Evolutionary conservation across 2,888 invertebrate genomes (phyloP).

Genomic region (Drosophila neutralis): DNA sequence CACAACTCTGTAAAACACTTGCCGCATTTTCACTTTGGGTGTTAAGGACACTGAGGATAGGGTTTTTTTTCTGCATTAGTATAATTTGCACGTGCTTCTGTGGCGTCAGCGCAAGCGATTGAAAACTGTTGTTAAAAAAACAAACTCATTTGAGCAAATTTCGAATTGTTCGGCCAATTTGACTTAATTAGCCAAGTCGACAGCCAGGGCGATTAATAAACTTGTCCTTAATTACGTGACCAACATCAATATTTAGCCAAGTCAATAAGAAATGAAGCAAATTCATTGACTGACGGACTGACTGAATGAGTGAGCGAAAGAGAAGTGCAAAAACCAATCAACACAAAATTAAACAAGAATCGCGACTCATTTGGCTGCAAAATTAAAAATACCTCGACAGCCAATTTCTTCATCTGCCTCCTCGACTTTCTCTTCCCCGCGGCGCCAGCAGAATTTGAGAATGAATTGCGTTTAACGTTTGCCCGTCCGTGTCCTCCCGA

Average conservation of each 20-base stretch:
- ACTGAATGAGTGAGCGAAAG: slow-evolving; percentile 13
- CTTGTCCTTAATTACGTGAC: slow-evolving; percentile 73
- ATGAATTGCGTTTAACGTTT: slow-evolving; percentile 72
- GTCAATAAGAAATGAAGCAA: slow-evolving; percentile 29
- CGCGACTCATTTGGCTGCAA: slow-evolving; percentile 65
- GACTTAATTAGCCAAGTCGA: slow-evolving; percentile 64
- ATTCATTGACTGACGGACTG: slow-evolving; percentile 29
- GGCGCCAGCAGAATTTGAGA: slow-evolving; percentile 40
- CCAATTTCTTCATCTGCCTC: slow-evolving; percentile 39
- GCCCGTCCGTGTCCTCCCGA: slow-evolving; percentile 29
- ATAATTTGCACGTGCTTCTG: slow-evolving; percentile 54
- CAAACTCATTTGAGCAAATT: slow-evolving; percentile 47
- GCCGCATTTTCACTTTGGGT: slow-evolving; percentile 65
- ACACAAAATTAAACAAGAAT: slow-evolving; percentile 65
- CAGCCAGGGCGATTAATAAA: slow-evolving; percentile 66
- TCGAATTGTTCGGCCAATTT: slow-evolving; percentile 63
- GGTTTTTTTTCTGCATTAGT: slow-evolving; percentile 8
- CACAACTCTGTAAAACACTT: slow-evolving; percentile 26
- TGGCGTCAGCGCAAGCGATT: slow-evolving; percentile 10
- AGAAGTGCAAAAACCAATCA: slow-evolving; percentile 65
- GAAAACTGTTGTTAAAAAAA: slow-evolving; percentile 7
- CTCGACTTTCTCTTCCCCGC: neutral
- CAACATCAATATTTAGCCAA: slow-evolving; percentile 41
- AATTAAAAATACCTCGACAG: slow-evolving; percentile 70
- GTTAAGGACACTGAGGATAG: slow-evolving; percentile 21